phyloP scores from a whole-genome alignment of 2,888 invertebrate species.

The Venustoraphidia nigricollis region DNA sequence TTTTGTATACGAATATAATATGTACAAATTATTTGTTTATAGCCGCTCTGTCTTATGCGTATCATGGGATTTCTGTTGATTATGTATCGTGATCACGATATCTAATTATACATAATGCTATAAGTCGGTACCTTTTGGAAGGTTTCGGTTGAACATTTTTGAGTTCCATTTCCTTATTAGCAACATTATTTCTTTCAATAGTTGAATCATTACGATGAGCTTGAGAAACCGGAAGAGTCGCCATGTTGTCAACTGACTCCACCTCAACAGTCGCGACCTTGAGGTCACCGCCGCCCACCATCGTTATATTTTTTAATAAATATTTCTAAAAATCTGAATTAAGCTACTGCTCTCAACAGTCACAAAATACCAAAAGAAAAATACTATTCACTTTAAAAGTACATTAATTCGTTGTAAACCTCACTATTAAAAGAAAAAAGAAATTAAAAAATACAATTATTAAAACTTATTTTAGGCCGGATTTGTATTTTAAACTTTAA shows the following conservation, averaged over 20 bases:
- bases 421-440: no score
- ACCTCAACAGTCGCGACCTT: constrained; percentile 82
- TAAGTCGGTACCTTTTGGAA: constrained; percentile 54
- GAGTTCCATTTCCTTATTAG: constrained; percentile 76
- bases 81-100: no score
- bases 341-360: no score
- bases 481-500: no score
- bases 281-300: constrained; percentile 61
- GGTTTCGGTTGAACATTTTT: constrained; percentile 75
- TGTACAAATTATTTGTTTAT: neutral
- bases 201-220: constrained; percentile 56
- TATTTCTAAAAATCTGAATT: neutral
- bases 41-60: neutral
- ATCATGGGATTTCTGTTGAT: neutral
- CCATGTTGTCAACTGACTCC: constrained; percentile 78
- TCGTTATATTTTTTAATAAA: constrained; percentile 14
- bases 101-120: neutral
- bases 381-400: no score
- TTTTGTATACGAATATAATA: neutral
- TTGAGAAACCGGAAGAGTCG: constrained; percentile 72
- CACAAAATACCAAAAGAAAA: no score
- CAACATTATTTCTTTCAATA: constrained; percentile 67
- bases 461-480: no score
- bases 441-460: no score
- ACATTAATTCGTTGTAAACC: no score